phyloP scores from a whole-genome alignment of 2,113 vertebrate species.

The Erpornis zantholeuca region DNA sequence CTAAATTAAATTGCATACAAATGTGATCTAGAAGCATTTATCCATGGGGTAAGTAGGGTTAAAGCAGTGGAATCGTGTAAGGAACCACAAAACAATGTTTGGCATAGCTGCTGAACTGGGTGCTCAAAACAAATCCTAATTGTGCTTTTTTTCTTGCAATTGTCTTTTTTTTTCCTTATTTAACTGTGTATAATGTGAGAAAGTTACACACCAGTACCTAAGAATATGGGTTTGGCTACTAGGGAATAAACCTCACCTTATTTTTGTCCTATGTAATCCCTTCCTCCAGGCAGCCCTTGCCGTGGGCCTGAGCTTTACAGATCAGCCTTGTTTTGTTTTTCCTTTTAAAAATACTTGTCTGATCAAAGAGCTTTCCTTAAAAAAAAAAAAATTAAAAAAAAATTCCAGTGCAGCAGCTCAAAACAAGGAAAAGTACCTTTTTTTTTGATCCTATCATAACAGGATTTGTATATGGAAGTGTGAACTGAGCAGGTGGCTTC shows the following conservation, averaged over 20 bases:
- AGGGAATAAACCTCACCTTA: not conserved
- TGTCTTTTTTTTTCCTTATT: not conserved
- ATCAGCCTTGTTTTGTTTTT: slow-evolving; percentile 1
- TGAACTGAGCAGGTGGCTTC: slow-evolving; percentile 54
- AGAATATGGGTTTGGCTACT: not conserved
- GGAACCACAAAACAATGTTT: not conserved
- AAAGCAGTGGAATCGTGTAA: not conserved
- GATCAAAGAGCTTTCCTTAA: slow-evolving; percentile 26
- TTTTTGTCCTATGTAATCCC: not conserved
- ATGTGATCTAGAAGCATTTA: not conserved
- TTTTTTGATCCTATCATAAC: slow-evolving; percentile 44
- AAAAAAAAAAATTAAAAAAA: not conserved
- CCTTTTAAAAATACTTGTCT: slow-evolving; percentile 37
- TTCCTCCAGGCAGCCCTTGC: not conserved
- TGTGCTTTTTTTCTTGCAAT: not conserved
- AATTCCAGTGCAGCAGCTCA: not conserved
- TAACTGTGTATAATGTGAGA: not conserved
- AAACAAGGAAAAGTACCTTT: slow-evolving; percentile 51
- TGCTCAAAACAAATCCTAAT: not conserved
- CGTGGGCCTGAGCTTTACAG: not conserved
- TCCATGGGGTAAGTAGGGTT: not conserved
- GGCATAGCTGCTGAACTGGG: not conserved
- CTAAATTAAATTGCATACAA: not conserved
- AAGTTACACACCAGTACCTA: not conserved
- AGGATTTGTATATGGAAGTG: slow-evolving; percentile 50